Conservation (phyloP, 2,797 vertebrate species). For the Mastacembelus armatus region DNA sequence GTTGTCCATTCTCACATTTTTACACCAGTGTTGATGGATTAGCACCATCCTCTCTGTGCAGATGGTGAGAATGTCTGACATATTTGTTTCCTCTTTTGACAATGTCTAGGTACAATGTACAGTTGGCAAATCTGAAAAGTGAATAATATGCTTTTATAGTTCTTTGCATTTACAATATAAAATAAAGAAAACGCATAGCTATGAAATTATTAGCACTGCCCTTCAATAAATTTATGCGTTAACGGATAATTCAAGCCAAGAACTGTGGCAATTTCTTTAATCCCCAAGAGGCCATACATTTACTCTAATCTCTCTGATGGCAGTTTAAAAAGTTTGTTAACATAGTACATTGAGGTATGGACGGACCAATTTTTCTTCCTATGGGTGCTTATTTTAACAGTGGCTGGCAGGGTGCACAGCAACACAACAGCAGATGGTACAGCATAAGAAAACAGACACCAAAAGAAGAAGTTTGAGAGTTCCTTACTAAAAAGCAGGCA, state of each 20-base stretch:
- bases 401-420: slow-evolving; percentile 24
- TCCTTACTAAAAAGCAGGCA: slow-evolving; percentile 80
- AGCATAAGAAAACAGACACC: slow-evolving; percentile 52
- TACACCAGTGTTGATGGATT: neutral
- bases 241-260: slow-evolving; percentile 18
- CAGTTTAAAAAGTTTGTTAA: slow-evolving; percentile 41
- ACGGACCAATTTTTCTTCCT: slow-evolving; percentile 15
- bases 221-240: slow-evolving; percentile 26
- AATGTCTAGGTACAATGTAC: no score
- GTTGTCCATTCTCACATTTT: neutral
- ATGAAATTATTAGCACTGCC: neutral
- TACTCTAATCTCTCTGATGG: slow-evolving; percentile 27
- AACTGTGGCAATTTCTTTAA: slow-evolving; percentile 4
- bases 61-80: neutral
- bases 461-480: slow-evolving; percentile 79
- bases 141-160: neutral
- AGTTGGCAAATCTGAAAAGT: neutral
- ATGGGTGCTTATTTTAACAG: slow-evolving; percentile 50
- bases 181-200: neutral
- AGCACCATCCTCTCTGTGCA: neutral
- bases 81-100: neutral
- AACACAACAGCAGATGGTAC: slow-evolving; percentile 68
- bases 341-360: slow-evolving; percentile 25
- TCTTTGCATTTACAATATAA: neutral
- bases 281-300: slow-evolving; percentile 20